Conservation (phyloP, 2,888 invertebrate genomes). For the Itoplectis maculator region DNA sequence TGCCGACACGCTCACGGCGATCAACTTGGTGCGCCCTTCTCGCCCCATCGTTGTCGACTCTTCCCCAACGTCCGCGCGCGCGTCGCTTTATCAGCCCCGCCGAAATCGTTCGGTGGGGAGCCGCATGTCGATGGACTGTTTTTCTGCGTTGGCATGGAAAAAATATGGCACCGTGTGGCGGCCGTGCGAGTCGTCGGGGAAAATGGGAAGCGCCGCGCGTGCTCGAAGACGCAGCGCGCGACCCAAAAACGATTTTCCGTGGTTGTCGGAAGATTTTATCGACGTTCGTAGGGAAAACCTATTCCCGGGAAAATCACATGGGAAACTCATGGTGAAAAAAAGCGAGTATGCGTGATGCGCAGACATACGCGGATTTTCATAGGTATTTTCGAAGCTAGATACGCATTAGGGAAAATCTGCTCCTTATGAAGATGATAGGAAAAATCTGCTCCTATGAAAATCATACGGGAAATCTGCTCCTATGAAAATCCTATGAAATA, state of each 20-base stretch:
- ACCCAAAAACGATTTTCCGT: neutral
- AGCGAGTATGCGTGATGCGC: too few relatives aligned
- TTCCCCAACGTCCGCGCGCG: slow-evolving; percentile 1
- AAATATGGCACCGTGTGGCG: slow-evolving; percentile 76
- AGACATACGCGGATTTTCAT: slow-evolving; percentile 16
- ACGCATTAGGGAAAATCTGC: too few relatives aligned
- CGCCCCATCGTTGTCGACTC: slow-evolving; percentile 15
- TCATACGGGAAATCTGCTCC: too few relatives aligned
- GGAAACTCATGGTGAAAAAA: too few relatives aligned
- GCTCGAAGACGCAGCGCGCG: neutral
- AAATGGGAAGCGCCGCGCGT: slow-evolving; percentile 33
- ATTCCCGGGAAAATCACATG: too few relatives aligned
- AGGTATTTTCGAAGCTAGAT: neutral
- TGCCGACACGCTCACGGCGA: slow-evolving; percentile 10
- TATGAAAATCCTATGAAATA: too few relatives aligned
- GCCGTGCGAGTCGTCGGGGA: slow-evolving; percentile 70
- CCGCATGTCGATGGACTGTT: slow-evolving; percentile 73
- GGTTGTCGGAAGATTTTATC: slow-evolving; percentile 51
- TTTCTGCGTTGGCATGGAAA: slow-evolving; percentile 76
- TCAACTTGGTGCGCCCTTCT: slow-evolving; percentile 14
- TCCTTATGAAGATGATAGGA: too few relatives aligned
- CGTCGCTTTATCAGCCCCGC: slow-evolving; percentile 14
- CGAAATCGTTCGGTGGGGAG: neutral
- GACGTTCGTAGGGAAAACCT: too few relatives aligned
- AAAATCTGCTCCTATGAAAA: too few relatives aligned